Base-by-base conservation (phyloP, 2,888 invertebrate genomes). In the Yponomeuta cagnagella region DNA sequence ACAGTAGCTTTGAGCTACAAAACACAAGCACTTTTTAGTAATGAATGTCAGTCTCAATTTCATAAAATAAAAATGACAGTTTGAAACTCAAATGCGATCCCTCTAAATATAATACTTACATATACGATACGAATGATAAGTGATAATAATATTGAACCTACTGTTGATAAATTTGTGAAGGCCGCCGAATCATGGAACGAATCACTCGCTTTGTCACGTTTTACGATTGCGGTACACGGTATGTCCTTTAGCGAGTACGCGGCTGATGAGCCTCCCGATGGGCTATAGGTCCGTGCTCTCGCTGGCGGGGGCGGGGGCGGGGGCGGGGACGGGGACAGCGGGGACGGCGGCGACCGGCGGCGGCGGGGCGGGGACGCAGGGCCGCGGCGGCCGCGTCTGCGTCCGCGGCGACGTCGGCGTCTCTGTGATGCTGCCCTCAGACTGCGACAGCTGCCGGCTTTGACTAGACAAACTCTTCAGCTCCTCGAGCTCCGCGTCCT, bases 371-470 rank as follows among this genome's bases (percentile, higher is more conserved):
- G 80, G 79, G 10, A 78, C 78, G 30, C 76, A 79, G 78, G n/a
- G 89, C 89, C 1, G 88, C 84, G 70, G 84, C 80, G 83, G 80
- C 67, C 82, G 79, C 72, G 80, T 79, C 58, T 81, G 78, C 73
- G 77, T 79, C 31, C 86, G 82, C 73, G 88, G 88, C 30, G 87
- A 82, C 73, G 75, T 74, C 63, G 88, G 93, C 72, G 89, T 87
- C 76, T 94, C 94, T 73, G 94, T 89, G 77, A 94, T 94, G 77
- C 93, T 94, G 66, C 94, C 94, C 78, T 94, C 94, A 66, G 94
- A 94, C 80, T 94, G 93, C 73, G 94, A 92, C 76, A 92, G 78
- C 80, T 92, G 92, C 52, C 93, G 85, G 74, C 84, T 86, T 72
- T 89, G 89, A 75, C 82, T 85, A 72, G 80, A 79, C 73, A 90